phyloP scores from a whole-genome alignment of 92 coral and sea anemone species.

The Zoanthus sansibaricus region DNA sequence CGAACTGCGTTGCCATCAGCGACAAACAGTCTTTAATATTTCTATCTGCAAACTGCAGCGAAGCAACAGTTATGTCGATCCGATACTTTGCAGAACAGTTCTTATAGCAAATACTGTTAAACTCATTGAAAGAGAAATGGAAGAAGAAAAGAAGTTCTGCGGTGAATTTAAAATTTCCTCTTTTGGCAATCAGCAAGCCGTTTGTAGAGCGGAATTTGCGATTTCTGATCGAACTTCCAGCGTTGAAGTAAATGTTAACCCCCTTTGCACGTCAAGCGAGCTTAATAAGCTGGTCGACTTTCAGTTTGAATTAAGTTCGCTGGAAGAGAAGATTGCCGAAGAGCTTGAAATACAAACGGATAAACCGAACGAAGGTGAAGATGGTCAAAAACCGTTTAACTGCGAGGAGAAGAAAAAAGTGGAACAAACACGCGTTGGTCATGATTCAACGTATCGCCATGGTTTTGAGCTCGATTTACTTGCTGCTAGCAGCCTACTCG shows the following conservation, averaged over 20 bases:
- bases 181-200: slow-evolving; percentile 9
- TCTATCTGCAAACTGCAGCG: slow-evolving; percentile 95
- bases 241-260: slow-evolving; percentile 51
- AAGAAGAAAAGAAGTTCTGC: slow-evolving; percentile 71
- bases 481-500: slow-evolving; percentile 84
- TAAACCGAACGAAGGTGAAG: slow-evolving; percentile 22
- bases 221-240: slow-evolving; percentile 47
- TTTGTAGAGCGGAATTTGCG: slow-evolving; percentile 45
- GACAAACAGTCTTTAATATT: slow-evolving; percentile 95
- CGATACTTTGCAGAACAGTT: slow-evolving; percentile 91
- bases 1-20: slow-evolving; percentile 91
- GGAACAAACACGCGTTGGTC: slow-evolving; percentile 21
- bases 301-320: slow-evolving; percentile 72
- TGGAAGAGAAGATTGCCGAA: slow-evolving; percentile 82
- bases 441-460: slow-evolving; percentile 32
- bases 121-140: slow-evolving; percentile 89
- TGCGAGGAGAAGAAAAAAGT: neutral
- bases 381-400: slow-evolving; percentile 31
- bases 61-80: slow-evolving; percentile 81
- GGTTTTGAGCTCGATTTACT: slow-evolving; percentile 73
- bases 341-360: slow-evolving; percentile 72
- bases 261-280: slow-evolving; percentile 65
- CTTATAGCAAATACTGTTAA: slow-evolving; percentile 94
- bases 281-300: slow-evolving; percentile 58
- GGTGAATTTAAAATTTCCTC: slow-evolving; percentile 39